Evolutionary conservation across 1,140 invertebrate species (phyloP).

Genomic region (Andrena cerasifolii): DNA sequence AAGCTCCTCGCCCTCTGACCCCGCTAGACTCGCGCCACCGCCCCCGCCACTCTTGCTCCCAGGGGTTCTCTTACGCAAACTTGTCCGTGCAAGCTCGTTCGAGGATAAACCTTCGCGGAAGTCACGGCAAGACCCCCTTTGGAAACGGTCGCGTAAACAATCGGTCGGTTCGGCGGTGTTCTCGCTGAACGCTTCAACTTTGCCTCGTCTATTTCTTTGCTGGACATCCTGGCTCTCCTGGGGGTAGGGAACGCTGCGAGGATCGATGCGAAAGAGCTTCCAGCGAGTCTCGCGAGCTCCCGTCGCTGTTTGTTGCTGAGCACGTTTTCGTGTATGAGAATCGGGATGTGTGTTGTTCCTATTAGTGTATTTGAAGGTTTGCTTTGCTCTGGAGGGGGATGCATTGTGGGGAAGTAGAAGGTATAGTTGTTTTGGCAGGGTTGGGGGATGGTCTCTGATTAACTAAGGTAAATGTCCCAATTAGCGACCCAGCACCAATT

Average conservation of each 20-base stretch:
- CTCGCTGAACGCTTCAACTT: neutral
- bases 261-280: too few species aligned
- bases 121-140: slow-evolving; percentile 43
- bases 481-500: too few species aligned
- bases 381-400: too few species aligned
- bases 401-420: too few species aligned
- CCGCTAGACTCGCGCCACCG: slow-evolving; percentile 11
- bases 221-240: neutral
- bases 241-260: neutral
- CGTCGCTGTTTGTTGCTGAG: too few species aligned
- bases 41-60: slow-evolving; percentile 22
- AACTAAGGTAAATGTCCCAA: too few species aligned
- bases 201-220: neutral
- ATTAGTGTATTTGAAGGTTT: too few species aligned
- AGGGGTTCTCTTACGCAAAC: slow-evolving; percentile 55
- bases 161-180: slow-evolving; percentile 40
- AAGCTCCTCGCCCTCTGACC: slow-evolving; percentile 48
- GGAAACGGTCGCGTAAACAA: slow-evolving; percentile 51
- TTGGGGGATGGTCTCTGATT: too few species aligned
- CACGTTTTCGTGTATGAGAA: too few species aligned
- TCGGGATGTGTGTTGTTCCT: too few species aligned
- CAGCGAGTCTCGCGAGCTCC: too few species aligned
- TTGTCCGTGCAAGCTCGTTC: slow-evolving; percentile 60
- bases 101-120: slow-evolving; percentile 54
- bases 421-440: too few species aligned